Evolutionary conservation across 2,888 invertebrate species (phyloP).

Genomic region (Isoperla grammatica): DNA sequence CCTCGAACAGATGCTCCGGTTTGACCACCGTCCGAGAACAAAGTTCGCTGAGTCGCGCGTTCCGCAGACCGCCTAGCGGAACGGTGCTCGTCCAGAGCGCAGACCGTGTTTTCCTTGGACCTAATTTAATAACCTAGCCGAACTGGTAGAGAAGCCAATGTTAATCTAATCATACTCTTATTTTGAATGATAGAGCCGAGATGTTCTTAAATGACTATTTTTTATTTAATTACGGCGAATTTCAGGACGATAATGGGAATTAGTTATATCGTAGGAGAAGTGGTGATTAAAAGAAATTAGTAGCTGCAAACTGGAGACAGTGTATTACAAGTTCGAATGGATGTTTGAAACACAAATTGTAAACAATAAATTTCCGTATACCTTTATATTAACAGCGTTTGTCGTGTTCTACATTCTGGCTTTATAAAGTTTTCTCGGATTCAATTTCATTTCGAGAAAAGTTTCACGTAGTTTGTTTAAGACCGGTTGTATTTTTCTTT

Average conservation of each 20-base stretch:
- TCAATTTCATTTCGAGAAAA: conserved; percentile 14
- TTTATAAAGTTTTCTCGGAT: conserved; percentile 1
- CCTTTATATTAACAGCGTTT: not conserved
- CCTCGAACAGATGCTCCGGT: conserved; percentile 11
- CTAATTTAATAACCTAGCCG: conserved; percentile 7
- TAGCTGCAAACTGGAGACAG: too few species aligned
- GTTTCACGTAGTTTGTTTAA: conserved; percentile 9
- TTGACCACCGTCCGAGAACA: conserved; percentile 2
- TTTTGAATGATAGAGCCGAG: conserved; percentile 8
- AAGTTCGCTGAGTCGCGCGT: conserved; percentile 12
- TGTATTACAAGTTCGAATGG: too few species aligned
- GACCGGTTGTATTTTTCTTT: conserved; percentile 13
- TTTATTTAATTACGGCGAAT: conserved; percentile 12
- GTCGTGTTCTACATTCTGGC: not conserved
- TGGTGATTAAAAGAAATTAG: too few species aligned
- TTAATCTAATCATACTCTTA: conserved; percentile 11
- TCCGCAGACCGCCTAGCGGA: not conserved
- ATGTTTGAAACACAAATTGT: not conserved
- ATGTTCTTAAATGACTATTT: conserved; percentile 6
- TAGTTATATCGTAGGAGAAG: too few species aligned
- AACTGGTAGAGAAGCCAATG: conserved; percentile 2
- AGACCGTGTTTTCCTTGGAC: not conserved
- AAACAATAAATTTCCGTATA: conserved; percentile 2
- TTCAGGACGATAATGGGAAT: conserved; percentile 14
- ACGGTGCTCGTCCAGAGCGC: too few species aligned